A percentile compares a stretch with the other conserved stretches of the same genome.
phyloP scores from a whole-genome alignment of 2,797 vertebrate species.

The Tapera naevia region DNA sequence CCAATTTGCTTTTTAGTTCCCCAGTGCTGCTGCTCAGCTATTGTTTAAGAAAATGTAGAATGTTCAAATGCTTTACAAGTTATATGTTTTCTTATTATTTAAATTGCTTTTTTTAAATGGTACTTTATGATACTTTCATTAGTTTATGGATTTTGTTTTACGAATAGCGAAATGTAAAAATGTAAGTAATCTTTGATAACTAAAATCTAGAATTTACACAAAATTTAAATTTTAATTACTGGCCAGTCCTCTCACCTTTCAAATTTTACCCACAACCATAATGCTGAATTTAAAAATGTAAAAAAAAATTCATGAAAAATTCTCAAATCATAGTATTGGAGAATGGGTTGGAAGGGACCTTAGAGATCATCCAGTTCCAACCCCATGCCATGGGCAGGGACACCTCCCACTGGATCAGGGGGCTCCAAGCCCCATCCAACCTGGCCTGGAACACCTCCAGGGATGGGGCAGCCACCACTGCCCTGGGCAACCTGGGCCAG shows the following conservation, averaged over 20 bases:
- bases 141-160: neutral
- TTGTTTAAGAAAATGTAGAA: neutral
- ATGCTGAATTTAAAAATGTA: neutral
- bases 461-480: too few relatives aligned
- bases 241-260: conserved; percentile 3
- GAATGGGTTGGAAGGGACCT: too few relatives aligned
- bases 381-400: too few relatives aligned
- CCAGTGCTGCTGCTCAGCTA: neutral
- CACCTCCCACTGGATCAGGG: too few relatives aligned
- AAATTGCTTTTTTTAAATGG: neutral
- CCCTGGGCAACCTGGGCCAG: too few relatives aligned
- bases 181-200: neutral
- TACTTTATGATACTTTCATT: neutral
- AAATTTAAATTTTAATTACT: neutral
- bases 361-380: too few relatives aligned
- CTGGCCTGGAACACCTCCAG: too few relatives aligned
- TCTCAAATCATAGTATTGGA: neutral
- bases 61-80: neutral
- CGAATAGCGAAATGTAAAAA: neutral
- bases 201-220: neutral
- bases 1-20: neutral
- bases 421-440: too few relatives aligned
- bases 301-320: neutral
- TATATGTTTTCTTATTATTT: neutral
- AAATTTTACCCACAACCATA: neutral